These are phyloP conservation scores for Balanococcus diminutus DNA, from an alignment of 2,888 invertebrate species.

Conservation along the genomic window DNA sequence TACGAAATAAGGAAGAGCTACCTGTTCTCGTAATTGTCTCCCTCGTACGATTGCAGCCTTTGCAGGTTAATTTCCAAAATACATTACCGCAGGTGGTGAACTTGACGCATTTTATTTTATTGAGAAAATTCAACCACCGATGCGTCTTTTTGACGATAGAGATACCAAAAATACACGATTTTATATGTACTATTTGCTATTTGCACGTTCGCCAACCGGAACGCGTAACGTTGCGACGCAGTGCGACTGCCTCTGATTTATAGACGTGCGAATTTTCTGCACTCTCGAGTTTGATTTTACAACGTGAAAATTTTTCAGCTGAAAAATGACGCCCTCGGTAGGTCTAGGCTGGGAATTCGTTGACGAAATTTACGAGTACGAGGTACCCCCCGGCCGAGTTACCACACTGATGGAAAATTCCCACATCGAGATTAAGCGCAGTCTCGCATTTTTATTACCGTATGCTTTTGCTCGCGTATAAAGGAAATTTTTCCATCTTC, in stretches of 20 bases:
- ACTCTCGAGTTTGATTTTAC: background rate
- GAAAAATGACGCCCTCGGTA: constrained; percentile 11
- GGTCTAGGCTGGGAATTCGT: background rate
- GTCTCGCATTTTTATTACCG: background rate
- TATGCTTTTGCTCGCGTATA: background rate
- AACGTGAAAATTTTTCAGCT: background rate
- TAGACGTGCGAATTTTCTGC: background rate
- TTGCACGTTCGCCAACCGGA: background rate
- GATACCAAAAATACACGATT: background rate
- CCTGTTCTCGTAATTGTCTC: background rate
- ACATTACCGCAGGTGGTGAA: background rate
- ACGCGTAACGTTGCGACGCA: background rate
- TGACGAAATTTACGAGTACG: background rate
- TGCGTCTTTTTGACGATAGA: too few relatives aligned
- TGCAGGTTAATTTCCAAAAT: background rate
- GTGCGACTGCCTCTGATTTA: background rate
- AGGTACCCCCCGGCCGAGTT: background rate
- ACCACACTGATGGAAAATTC: background rate
- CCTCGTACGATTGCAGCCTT: background rate
- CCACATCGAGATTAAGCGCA: background rate
- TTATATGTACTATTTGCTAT: too few relatives aligned
- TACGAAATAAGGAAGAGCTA: background rate
- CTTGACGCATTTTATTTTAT: background rate
- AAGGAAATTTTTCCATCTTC: background rate
- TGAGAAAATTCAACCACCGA: background rate